Evolutionary conservation across 2,113 vertebrate species (phyloP), one percentile per base, ranked within the genome.

Genomic region (Rhombomys opimus): DNA sequence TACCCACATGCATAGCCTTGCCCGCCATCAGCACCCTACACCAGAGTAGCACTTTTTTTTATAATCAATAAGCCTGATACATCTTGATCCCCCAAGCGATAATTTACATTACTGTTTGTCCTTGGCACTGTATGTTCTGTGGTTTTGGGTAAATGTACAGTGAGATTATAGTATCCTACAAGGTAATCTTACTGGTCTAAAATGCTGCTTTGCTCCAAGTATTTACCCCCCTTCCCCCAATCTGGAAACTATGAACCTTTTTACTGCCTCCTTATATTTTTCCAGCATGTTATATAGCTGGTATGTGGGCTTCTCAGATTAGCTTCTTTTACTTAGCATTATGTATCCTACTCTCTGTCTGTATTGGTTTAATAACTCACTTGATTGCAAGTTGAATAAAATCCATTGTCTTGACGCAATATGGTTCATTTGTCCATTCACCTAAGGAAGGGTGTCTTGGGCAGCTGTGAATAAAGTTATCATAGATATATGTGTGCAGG

Each of bases 1-100:
- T 35, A 13, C 32, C 2, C 9, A 11, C 0, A 6, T 2, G 46
- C 13, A 61, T 18, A 70, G 12, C 2, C 12, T n/a, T 32, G 18
- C 20, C 2, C 7, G 8, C 15, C 7, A 17, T 65, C 23, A 70
- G 0, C 27, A 54, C 72, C 63, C 35, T 14, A n/a, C 59, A 32
- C 18, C 13, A 27, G 89, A 50, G 20, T 13, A 20, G n/a, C 50
- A 52, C 8, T 0, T 92, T 81, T 68, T 46, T 4, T 54, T 57
- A 23, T 20, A 61, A 23, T 23, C 0, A 0, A 52, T 82, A 78
- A 77, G 17, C 46, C 35, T 1, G 25, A 41, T 32, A 78, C 8
- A 20, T 86, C 72, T n/a, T 61, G 75, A 7, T 61, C 25, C 77
- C 30, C 25, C 1, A 67, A 70, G 25, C 20, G 2, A 1, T 41